phyloP scores from a whole-genome alignment of 2,888 invertebrate species.

The Andrena trimmerana region DNA sequence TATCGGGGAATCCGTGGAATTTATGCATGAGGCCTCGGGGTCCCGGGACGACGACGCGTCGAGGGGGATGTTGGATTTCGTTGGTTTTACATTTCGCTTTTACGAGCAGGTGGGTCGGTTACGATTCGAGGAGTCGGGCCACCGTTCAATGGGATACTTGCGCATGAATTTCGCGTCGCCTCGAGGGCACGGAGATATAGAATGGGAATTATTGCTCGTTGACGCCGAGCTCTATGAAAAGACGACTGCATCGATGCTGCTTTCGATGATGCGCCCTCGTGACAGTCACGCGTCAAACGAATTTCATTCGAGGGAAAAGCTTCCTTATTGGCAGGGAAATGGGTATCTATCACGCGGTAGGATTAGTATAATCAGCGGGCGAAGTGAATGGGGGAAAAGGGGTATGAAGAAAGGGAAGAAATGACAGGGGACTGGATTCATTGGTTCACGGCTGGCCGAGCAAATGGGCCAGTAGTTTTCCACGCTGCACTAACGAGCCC shows the following conservation, averaged over 20 bases:
- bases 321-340: not conserved
- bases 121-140: not conserved
- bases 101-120: slow-evolving; percentile 9
- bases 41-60: not conserved
- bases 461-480: slow-evolving; percentile 50
- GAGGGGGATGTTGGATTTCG: slow-evolving; percentile 1
- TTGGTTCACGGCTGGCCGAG: slow-evolving; percentile 27
- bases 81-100: slow-evolving; percentile 7
- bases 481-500: slow-evolving; percentile 26
- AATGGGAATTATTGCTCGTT: too few relatives aligned
- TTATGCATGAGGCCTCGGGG: not conserved
- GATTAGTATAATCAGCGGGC: not conserved
- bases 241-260: too few relatives aligned
- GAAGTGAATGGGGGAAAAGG: not conserved
- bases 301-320: not conserved
- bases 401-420: not conserved
- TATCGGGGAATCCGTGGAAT: slow-evolving; percentile 41
- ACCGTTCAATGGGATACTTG: not conserved
- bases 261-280: too few relatives aligned
- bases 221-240: too few relatives aligned
- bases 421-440: slow-evolving; percentile 5
- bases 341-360: not conserved
- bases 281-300: too few relatives aligned
- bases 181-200: too few relatives aligned
- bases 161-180: not conserved